Base-by-base conservation (phyloP, 2,113 vertebrate species). In the human region DNA sequence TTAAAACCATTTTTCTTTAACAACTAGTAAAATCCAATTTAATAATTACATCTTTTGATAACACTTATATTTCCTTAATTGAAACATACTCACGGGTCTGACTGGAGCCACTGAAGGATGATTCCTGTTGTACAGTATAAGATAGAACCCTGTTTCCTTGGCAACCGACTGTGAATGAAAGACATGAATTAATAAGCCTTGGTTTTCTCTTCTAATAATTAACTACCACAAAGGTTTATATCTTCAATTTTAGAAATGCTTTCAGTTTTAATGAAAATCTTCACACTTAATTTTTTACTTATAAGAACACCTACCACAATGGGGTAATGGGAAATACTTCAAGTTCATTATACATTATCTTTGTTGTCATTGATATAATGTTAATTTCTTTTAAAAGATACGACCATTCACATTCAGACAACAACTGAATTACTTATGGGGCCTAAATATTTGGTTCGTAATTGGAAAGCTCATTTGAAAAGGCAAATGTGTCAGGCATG, bases 61-160 rank as follows among this genome's bases (percentile, higher is more conserved):
- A 73, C 1, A 68, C 16, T 75, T 97, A 6, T 18, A 52, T 89
- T 55, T 52, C 92, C 80, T 96, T 13, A 75, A 68, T 0, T 97
- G 30, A 94, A 98, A 97, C 52, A 95, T 91, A 99, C 99, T 99
- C 98, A 99, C 99, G 98, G 98, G 98, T 99, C 99, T 93, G 99
- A 99, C 97, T 99, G 99, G 48, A 99, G 99, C 99, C 99, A 99
- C 99, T 99, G 99, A 85, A 99, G 99, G 96, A 99, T 99, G 97
- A 99, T 99, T 97, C 99, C 99, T 79, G 99, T 99, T 17, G 99
- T 99, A 98, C 99, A 99, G 98, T 99, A 99, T 89, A 99, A 98
- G 98, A 99, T 98, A 32, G 99, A 99, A 50, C 99, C 99, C 98
- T 99, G 99, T 98, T 99, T 99, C 99, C 99, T 99, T 98, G 99